Percentiles rank a stretch among this genome's conserved stretches.
phyloP scores from a whole-genome alignment of 2,888 invertebrate species.

The Pilophorus perplexus region DNA sequence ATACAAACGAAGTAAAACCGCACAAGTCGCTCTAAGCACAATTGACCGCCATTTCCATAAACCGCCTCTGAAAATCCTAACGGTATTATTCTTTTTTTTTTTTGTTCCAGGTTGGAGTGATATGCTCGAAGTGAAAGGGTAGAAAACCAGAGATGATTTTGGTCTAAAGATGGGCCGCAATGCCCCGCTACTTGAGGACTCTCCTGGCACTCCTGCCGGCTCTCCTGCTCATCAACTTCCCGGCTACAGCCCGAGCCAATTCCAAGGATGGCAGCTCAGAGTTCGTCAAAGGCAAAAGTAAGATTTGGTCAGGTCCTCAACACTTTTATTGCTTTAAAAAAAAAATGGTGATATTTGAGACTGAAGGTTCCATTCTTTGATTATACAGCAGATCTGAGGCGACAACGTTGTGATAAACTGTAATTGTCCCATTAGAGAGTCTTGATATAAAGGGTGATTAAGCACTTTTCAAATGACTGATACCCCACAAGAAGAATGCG shows the following conservation, averaged over 20 bases:
- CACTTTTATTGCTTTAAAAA: not conserved
- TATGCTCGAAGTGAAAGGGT: constrained; percentile 27
- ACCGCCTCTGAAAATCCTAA: too few species aligned
- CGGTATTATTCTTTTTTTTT: not conserved
- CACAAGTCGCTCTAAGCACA: too few species aligned
- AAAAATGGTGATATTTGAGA: too few species aligned
- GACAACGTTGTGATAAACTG: too few species aligned
- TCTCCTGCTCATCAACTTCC: constrained; percentile 31
- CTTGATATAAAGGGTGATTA: too few species aligned
- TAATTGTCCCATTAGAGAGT: too few species aligned
- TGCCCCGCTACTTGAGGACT: constrained; percentile 38
- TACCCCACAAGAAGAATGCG: too few species aligned
- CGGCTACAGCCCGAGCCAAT: constrained; percentile 2
- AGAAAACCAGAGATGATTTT: constrained; percentile 24
- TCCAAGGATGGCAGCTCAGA: constrained; percentile 55
- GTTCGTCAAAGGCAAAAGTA: constrained; percentile 77
- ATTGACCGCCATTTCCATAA: too few species aligned
- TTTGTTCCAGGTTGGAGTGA: constrained; percentile 24
- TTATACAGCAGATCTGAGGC: too few species aligned
- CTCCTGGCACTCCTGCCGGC: constrained; percentile 39
- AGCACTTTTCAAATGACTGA: too few species aligned
- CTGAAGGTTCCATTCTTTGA: too few species aligned
- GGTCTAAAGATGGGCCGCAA: constrained; percentile 42
- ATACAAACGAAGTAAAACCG: too few species aligned
- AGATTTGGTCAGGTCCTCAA: constrained; percentile 52